Base-by-base conservation (phyloP, 2,888 invertebrate species). In the Nasonovia ribisnigri region DNA sequence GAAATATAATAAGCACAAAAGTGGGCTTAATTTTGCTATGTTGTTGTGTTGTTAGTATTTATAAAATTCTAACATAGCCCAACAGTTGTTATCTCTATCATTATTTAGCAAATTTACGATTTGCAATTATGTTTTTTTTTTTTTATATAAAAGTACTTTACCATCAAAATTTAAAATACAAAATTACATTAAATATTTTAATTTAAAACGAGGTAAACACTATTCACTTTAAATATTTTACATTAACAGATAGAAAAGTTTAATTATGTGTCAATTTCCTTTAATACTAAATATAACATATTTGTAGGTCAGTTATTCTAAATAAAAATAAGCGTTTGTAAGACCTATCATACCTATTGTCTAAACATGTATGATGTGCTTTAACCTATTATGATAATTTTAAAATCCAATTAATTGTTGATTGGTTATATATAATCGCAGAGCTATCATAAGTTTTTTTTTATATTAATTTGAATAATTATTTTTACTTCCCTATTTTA, bases 401-500 rank as follows among this genome's bases (percentile, higher is more conserved):
- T 77, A 36, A 36, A 77, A 77, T 60, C n/a, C 4, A 36, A 84
- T 60, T 46, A 88, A 84, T 93, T 86, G 86, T 93, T 84, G 46
- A 16, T 90, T 60, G 48, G 48, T 48, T 26, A 84, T 86, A 46
- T 46, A 84, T 20, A 57, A 43, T 90, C 8, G 26, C 86, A 51
- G 48, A 90, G 29, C 20, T 60, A 24, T 51, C 60, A 4, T 48
- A 89, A 67, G 57, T 57, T 43, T 36, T 84, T 92, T 46, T 92
- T 89, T 60, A 48, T 92, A 43, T 90, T 88, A 42, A 54, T 87
- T 57, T 57, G 57, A 86, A 43, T 57, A 60, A 92, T 60, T 88
- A 88, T 92, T 88, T 88, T 54, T 48, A 77, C 88, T 54, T 88
- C 67, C 42, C 54, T 92, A 86, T 90, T 60, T 87, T 90, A 90